Base-by-base conservation (phyloP, 1,140 invertebrate genomes). In the Riptortus pedestris region DNA sequence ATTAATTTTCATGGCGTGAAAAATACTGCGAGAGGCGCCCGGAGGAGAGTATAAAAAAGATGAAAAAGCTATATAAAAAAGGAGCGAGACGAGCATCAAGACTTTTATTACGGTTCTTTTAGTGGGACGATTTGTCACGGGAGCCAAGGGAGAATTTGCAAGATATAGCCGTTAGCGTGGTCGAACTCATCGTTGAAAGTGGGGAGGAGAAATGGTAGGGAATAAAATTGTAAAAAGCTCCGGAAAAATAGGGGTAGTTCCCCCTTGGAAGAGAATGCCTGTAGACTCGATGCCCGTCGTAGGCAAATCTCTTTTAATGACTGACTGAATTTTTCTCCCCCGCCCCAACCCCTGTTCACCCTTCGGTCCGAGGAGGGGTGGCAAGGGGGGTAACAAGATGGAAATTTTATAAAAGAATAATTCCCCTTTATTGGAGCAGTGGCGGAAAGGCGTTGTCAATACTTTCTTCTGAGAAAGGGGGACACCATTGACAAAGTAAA, bases 321-420 rank as follows among this genome's bases (percentile, higher is more conserved):
- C 45, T 20, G 45, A 47, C 4, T n/a, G n/a, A n/a, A n/a, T 38
- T 38, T 38, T 38, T 38, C 31, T 7, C 31, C 31, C 31, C 14
- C 31, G 5, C 31, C 14, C 14, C 14, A 38, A 38, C 31, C 5
- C 31, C 31, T n/a, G n/a, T n/a, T n/a, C n/a, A n/a, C n/a, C 31
- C 31, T 14, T 38, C 14, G 5, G 5, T 38, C 14, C 14, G 31
- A 14, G 31, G 31, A 5, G 31, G 31, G 31, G 31, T 38, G 5
- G n/a, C n/a, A n/a, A n/a, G 45, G 45, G 16, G 51, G 51, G 24
- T 24, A 26, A 55, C 24, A 38, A 55, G 51, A 55, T 4, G 51
- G 51, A 27, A 55, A 55, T 55, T 55, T 26, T 43, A 38, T 38
- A 60, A 60, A 60, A 60, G 59, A 60, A 60, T 60, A 60, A 60